These are phyloP conservation scores for Crioceris asparagi DNA, from an alignment of 2,888 invertebrate genomes.

Conservation along the genomic window DNA sequence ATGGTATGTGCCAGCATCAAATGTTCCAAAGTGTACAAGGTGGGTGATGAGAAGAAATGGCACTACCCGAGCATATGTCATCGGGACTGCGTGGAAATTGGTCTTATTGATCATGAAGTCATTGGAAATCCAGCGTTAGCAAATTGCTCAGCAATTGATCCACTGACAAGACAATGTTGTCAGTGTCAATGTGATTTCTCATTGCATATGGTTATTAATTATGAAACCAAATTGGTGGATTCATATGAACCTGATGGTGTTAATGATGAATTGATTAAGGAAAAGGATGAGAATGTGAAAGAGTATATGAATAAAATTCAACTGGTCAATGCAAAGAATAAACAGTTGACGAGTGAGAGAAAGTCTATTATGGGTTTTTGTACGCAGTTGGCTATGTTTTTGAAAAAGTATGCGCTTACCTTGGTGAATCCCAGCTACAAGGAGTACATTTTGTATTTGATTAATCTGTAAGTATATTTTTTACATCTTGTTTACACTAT, in stretches of 20 bases:
- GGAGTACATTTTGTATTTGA: not conserved
- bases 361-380: not conserved
- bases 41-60: not conserved
- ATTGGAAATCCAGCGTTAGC: not conserved
- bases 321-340: not conserved
- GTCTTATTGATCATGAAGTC: not conserved
- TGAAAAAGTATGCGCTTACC: not conserved
- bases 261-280: too few species aligned
- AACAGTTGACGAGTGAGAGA: not conserved
- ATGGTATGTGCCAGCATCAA: too few species aligned
- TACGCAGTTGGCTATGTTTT: not conserved
- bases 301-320: too few species aligned
- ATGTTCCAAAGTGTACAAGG: too few species aligned
- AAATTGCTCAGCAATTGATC: not conserved
- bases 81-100: not conserved
- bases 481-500: too few species aligned
- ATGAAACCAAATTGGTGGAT: not conserved
- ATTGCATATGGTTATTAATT: not conserved
- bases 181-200: not conserved
- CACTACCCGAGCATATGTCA: not conserved
- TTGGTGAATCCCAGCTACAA: not conserved
- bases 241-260: not conserved
- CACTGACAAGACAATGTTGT: not conserved
- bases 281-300: too few species aligned
- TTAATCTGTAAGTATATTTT: slow-evolving; percentile 1